Base-by-base conservation (phyloP, 2,113 vertebrate genomes). In the Nipponia nippon region DNA sequence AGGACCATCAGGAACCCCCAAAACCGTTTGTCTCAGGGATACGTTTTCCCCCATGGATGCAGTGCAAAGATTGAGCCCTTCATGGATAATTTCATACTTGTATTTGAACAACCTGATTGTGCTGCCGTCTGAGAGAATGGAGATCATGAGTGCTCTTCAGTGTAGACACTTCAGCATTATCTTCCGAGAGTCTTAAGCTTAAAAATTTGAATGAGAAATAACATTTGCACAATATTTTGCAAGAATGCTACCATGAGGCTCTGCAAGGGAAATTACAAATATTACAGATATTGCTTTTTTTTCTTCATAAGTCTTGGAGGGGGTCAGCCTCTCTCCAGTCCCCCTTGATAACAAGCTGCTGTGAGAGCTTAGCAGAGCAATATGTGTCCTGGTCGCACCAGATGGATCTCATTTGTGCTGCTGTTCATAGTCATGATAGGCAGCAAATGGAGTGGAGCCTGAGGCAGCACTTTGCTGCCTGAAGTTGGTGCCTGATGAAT, bases 401-500 rank as follows among this genome's bases (percentile, higher is more conserved):
- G 86, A 91, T 94, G 91, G 62, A 70, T 84, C 84, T 94, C 70
- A 27, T 92, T 94, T 93, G 44, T 89, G 76, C 65, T 93, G 77
- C 67, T 16, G 21, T 89, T 96, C 82, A 8, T 77, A 83, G 90
- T 78, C 65, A 58, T 62, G 77, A 91, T 90, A 30, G 58, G 73
- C 85, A 97, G 94, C 84, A 92, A 96, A 95, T 84, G 91, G 87
- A 96, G 87, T 34, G 47, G 79, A 97, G 93, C 87, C 93, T 49
- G 75, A 87, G 89, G 91, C 95, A 94, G 89, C 91, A 87, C 75
- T 95, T 96, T 82, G 73, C 80, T 87, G 83, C 93, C 87, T 93
- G 89, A 95, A 96, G 71, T 83, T 88, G 73, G 72, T 94, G 90
- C 89, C 70, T 93, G 92, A 96, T 96, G 92, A 96, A 82, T 92